Base-by-base conservation (phyloP, 2,888 invertebrate genomes). In the Cephus pygmeus region DNA sequence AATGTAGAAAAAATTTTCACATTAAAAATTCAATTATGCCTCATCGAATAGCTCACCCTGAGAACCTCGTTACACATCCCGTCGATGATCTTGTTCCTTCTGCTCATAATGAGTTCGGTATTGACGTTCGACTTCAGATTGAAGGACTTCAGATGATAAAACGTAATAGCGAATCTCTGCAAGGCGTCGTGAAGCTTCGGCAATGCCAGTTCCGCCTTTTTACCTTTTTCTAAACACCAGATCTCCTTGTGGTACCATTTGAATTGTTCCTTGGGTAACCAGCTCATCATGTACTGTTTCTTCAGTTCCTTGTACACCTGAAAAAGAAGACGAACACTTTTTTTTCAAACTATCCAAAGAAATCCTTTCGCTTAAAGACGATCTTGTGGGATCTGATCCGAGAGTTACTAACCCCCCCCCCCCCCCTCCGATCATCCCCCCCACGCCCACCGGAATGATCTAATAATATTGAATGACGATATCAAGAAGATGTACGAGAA, bases 161-260 rank as follows among this genome's bases (percentile, higher is more conserved):
- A 92, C n/a, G 93, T 92, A 12, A 92, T 91, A 34, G 92, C 92
- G 86, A 92, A 93, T 85, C 91, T 91, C 83, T 93, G 92, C n/a
- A 93, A 90, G 3, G 92, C 90, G 69, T 92, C 93, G 91, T 94
- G 93, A 69, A 95, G 92, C 83, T 92, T 92, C 76, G 94, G 93
- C 85, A 94, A 92, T 79, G 94, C 91, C 82, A 92, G 92, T 82
- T 92, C 90, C 79, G 94, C 93, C 94, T 95, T 92, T 79, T 88
- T 89, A 73, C 89, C 89, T 82, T 92, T 91, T 81, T 91, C 91
- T 69, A 91, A 86, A 78, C 92, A 92, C 87, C 88, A 89, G 77
- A 91, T 86, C 75, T 91, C 87, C 68, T 87, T 86, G 77, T 88
- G 85, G 81, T 92, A 92, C 92, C 92, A 92, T 76, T 88, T 87